Evolutionary conservation across 2,113 vertebrate species (phyloP), one percentile per base, ranked within the genome.

Genomic region (Phocoena phocoena): DNA sequence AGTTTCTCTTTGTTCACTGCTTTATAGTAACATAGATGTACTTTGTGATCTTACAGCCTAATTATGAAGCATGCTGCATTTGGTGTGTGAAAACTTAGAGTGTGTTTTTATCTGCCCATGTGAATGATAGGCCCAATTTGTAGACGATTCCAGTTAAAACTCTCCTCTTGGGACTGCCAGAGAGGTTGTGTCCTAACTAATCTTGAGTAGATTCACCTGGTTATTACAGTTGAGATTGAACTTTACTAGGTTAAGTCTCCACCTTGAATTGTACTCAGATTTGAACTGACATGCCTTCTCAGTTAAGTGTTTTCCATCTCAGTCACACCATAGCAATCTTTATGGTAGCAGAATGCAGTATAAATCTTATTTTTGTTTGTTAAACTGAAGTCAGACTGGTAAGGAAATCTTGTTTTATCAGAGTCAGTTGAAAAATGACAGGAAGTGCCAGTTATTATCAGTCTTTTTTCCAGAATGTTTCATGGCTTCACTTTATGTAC

Each of bases 321-420:
- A 60, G 0, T 91, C 41, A 50, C 18, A 2, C 53, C 33, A 11
- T 14, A 63, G 25, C 36, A 65, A 36, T 14, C 60, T 86, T 77
- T 82, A 88, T 50, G 44, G 26, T 41, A 77, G 12, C 3, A 3
- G 33, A 92, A 31, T 63, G 17, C 21, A 79, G 12, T 23, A 20
- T 65, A 53, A 41, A 68, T 74, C 65, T 65, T 85, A n/a, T 89
- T 84, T 74, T 80, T 71, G 21, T 68, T 80, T 95, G 36, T 71
- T 84, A 87, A 88, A 31, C 47, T 63, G 65, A 76, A 77, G 63
- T 80, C 38, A 88, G 50, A 65, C 58, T 58, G 2, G 41, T 73
- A 67, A 90, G 91, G 26, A 86, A 88, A 38, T 77, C 73, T 8
- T 93, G 8, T 77, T 93, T 83, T 93, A 88, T 91, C 81, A 95